These are phyloP conservation scores for Sepioteuthis lessoniana DNA, from an alignment of 2,888 invertebrate species.

Conservation along the genomic window DNA sequence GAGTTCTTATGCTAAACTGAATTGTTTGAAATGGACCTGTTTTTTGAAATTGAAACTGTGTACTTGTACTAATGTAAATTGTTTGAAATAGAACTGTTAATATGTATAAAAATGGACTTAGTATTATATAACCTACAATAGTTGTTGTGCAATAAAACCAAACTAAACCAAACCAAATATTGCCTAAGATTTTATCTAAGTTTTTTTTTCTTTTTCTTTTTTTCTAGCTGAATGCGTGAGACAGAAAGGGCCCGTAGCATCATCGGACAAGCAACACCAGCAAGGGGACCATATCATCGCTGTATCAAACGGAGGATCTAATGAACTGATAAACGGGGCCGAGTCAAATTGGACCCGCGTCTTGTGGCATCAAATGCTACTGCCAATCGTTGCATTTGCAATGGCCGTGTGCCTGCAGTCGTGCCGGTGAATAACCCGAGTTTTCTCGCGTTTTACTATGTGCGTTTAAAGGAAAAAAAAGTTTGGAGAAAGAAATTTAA, in stretches of 20 bases:
- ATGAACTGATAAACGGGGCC: slow-evolving; percentile 37
- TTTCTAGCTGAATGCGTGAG: slow-evolving; percentile 38
- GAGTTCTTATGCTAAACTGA: too few species aligned
- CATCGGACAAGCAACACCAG: slow-evolving; percentile 34
- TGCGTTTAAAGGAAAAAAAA: slow-evolving; percentile 23
- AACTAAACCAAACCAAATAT: too few species aligned
- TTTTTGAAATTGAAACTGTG: too few species aligned
- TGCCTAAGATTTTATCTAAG: not conserved
- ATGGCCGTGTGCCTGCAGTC: slow-evolving; percentile 36
- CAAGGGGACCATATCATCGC: slow-evolving; percentile 35
- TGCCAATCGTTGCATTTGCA: not conserved
- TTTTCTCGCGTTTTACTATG: not conserved
- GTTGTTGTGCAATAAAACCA: too few species aligned
- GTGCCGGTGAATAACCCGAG: slow-evolving; percentile 1
- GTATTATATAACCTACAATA: too few species aligned
- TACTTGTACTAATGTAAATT: too few species aligned
- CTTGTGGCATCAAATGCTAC: slow-evolving; percentile 25
- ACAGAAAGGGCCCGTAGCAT: slow-evolving; percentile 18
- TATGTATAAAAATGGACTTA: too few species aligned
- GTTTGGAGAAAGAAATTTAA: too few species aligned
- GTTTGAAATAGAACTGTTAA: too few species aligned
- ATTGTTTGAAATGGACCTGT: too few species aligned
- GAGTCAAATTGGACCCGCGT: not conserved
- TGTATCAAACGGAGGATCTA: slow-evolving; percentile 35
- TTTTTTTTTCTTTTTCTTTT: not conserved